Conservation (phyloP, 2,797 vertebrate species). For the Sarcophilus harrisii region DNA sequence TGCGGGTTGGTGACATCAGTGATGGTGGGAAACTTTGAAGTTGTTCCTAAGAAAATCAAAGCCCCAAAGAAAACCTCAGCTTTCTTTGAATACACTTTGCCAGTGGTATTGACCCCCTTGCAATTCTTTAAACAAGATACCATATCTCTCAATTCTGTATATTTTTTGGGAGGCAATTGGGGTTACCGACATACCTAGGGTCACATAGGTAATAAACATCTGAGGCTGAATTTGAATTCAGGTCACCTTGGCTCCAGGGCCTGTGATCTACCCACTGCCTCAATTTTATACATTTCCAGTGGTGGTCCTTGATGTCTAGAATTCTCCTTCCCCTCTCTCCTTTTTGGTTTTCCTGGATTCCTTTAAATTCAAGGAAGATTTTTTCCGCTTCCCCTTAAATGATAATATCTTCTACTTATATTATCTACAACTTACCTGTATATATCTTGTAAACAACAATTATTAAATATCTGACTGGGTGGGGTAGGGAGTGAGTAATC, state of each 20-base stretch:
- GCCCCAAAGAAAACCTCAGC: not conserved
- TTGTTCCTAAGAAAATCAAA: not conserved
- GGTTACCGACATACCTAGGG: not conserved
- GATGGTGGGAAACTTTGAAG: not conserved
- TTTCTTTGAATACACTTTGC: not conserved
- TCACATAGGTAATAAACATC: not conserved
- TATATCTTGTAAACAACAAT: too few species aligned
- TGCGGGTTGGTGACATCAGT: not conserved
- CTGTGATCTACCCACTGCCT: not conserved
- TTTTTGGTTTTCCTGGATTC: not conserved
- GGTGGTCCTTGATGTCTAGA: not conserved
- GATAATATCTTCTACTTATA: too few species aligned
- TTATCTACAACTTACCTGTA: too few species aligned
- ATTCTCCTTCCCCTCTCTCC: not conserved
- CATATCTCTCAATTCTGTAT: not conserved
- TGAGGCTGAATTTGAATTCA: not conserved
- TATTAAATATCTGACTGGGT: too few species aligned
- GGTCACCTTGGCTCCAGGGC: not conserved
- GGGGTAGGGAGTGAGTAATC: too few species aligned
- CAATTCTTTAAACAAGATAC: not conserved
- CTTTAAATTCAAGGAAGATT: too few species aligned
- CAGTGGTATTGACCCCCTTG: not conserved
- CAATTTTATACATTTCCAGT: not conserved
- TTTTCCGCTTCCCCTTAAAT: too few species aligned
- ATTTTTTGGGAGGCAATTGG: not conserved